A percentile compares a stretch with the other conserved stretches of the same genome.
Conservation (phyloP, 2,888 invertebrate species). For the Thymelicus acteon region DNA sequence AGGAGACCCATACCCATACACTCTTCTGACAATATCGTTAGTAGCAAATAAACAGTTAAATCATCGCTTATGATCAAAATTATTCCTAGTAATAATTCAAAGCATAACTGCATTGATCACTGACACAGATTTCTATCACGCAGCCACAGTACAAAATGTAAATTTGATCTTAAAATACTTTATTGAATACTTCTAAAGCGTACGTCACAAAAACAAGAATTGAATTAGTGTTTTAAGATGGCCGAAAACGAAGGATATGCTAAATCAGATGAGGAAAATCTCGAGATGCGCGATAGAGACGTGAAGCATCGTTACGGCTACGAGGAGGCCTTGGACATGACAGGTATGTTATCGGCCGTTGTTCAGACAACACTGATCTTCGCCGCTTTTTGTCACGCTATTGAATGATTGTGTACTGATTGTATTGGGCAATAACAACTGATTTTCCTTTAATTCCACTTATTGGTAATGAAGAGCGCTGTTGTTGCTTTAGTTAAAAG, state of each 20-base stretch:
- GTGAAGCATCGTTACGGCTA: conserved; percentile 45
- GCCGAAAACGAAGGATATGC: conserved; percentile 24
- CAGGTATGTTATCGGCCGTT: conserved; percentile 45
- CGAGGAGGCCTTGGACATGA: conserved; percentile 56
- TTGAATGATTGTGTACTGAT: background rate
- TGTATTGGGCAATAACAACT: background rate
- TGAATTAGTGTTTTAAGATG: conserved; percentile 28
- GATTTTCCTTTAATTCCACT: background rate
- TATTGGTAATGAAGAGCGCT: background rate
- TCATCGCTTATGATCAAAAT: too few species aligned
- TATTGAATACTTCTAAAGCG: background rate
- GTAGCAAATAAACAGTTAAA: too few species aligned
- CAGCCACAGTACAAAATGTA: background rate
- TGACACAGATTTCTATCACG: conserved; percentile 7
- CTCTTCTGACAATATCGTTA: too few species aligned
- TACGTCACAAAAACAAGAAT: conserved; percentile 15
- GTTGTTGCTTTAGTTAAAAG: background rate
- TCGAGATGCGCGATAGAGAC: conserved; percentile 43
- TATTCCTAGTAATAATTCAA: too few species aligned
- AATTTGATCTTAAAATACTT: background rate
- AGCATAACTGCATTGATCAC: too few species aligned
- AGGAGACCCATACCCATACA: too few species aligned
- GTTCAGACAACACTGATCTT: background rate
- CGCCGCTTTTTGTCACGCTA: background rate
- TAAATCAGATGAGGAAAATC: conserved; percentile 35